A percentile compares a stretch with the other conserved stretches of the same genome.
These are phyloP conservation scores for Sympetrum striolatum DNA, from an alignment of 2,888 invertebrate species.

Conservation along the genomic window DNA sequence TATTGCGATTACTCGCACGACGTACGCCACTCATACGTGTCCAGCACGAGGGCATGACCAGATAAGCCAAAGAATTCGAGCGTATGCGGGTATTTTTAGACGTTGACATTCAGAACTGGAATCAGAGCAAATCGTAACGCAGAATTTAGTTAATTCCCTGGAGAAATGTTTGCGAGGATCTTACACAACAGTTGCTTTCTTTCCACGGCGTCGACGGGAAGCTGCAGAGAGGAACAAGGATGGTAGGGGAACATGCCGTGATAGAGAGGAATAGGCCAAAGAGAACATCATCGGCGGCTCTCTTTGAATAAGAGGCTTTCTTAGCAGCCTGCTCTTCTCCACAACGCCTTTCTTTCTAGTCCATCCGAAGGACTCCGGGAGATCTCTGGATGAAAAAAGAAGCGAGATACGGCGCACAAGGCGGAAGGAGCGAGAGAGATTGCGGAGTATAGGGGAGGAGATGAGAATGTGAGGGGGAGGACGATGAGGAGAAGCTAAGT, in stretches of 20 bases:
- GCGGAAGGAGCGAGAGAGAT: constrained; percentile 22
- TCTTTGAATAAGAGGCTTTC: constrained; percentile 23
- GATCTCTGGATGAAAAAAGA: constrained; percentile 13
- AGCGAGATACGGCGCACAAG: constrained; percentile 18
- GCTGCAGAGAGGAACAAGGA: too few relatives aligned
- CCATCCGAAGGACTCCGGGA: constrained; percentile 9
- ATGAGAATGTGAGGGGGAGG: neutral
- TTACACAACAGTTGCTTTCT: too few relatives aligned
- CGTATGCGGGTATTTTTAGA: too few relatives aligned
- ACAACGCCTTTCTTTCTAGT: constrained; percentile 39
- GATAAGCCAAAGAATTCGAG: too few relatives aligned
- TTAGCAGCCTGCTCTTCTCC: constrained; percentile 15
- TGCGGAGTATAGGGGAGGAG: neutral
- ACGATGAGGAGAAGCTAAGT: neutral
- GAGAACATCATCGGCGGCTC: neutral
- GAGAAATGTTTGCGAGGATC: too few relatives aligned
- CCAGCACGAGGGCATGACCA: too few relatives aligned
- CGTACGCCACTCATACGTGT: too few relatives aligned
- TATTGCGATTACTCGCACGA: too few relatives aligned
- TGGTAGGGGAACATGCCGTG: neutral
- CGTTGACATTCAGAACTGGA: too few relatives aligned
- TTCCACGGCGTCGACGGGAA: too few relatives aligned
- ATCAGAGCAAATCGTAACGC: too few relatives aligned
- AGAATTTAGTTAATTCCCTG: too few relatives aligned
- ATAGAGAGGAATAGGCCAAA: neutral